A percentile compares a stretch with the other conserved stretches of the same genome.
Conservation (phyloP, 2,888 invertebrate genomes). For the Agrochola macilenta region DNA sequence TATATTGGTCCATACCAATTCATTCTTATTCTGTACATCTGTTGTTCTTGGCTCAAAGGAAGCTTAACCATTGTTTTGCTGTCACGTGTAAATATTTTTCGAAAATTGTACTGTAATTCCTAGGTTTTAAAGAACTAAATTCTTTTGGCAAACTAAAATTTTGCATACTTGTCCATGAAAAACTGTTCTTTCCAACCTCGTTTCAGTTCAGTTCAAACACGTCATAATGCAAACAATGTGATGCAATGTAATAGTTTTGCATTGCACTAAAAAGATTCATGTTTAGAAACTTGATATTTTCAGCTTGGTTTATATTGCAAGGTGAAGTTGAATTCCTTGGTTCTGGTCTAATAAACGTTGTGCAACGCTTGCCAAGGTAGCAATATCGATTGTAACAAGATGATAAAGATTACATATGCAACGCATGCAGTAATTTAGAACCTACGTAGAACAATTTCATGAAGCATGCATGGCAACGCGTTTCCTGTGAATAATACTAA, state of each 20-base stretch:
- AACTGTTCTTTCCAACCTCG: constrained; percentile 18
- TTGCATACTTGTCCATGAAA: background rate
- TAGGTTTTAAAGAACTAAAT: constrained; percentile 4
- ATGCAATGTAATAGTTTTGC: constrained; percentile 56
- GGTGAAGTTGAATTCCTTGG: constrained; percentile 79
- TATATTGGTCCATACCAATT: background rate
- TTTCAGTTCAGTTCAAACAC: constrained; percentile 26
- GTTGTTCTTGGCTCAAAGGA: background rate
- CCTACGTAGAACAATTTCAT: constrained; percentile 53
- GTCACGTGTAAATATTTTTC: background rate
- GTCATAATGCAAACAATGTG: constrained; percentile 40
- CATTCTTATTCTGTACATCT: background rate
- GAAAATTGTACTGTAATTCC: background rate
- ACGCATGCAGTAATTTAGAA: constrained; percentile 38
- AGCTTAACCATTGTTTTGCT: background rate
- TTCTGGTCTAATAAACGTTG: constrained; percentile 77
- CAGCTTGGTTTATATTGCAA: constrained; percentile 74
- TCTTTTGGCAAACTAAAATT: background rate
- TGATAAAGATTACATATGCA: constrained; percentile 48
- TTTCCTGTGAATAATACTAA: constrained; percentile 65
- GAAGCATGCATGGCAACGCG: constrained; percentile 56
- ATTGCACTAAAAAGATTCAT: constrained; percentile 65
- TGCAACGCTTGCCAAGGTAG: constrained; percentile 57
- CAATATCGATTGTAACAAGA: constrained; percentile 49
- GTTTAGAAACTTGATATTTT: constrained; percentile 76